A percentile compares a stretch with the other conserved stretches of the same genome.
Evolutionary conservation across 2,797 vertebrate species (phyloP).

Genomic region (Syncerus caffer): DNA sequence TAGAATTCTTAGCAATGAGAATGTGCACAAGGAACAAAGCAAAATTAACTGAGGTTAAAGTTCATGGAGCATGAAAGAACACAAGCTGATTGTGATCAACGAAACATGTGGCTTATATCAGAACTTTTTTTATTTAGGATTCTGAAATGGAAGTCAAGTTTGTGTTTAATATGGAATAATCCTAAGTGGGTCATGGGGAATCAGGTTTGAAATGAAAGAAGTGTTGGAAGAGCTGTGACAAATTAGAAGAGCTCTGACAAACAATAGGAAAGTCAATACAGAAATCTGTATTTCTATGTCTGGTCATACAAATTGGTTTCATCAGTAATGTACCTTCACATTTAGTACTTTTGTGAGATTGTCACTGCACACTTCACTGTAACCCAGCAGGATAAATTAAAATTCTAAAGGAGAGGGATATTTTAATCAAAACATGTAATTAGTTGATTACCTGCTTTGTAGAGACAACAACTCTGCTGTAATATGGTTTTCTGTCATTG

Average conservation of each 20-base stretch:
- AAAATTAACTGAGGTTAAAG: conserved; percentile 2
- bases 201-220: not conserved
- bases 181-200: not conserved
- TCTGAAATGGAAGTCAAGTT: not conserved
- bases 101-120: conserved; percentile 24
- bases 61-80: conserved; percentile 48
- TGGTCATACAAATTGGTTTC: not conserved
- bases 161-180: conserved; percentile 5
- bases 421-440: conserved; percentile 53
- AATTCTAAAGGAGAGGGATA: conserved; percentile 1
- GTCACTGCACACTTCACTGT: not conserved
- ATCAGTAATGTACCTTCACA: not conserved
- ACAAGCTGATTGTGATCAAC: not conserved
- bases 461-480: conserved; percentile 3
- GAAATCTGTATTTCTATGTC: not conserved
- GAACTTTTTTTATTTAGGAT: not conserved
- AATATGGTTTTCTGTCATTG: not conserved
- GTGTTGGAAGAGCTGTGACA: not conserved
- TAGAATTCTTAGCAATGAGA: conserved; percentile 16
- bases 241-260: not conserved
- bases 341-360: not conserved
- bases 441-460: conserved; percentile 52
- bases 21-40: not conserved
- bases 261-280: not conserved
- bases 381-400: not conserved